These are phyloP conservation scores for Dicaeum eximium DNA, from an alignment of 2,113 vertebrate species.

Conservation along the genomic window DNA sequence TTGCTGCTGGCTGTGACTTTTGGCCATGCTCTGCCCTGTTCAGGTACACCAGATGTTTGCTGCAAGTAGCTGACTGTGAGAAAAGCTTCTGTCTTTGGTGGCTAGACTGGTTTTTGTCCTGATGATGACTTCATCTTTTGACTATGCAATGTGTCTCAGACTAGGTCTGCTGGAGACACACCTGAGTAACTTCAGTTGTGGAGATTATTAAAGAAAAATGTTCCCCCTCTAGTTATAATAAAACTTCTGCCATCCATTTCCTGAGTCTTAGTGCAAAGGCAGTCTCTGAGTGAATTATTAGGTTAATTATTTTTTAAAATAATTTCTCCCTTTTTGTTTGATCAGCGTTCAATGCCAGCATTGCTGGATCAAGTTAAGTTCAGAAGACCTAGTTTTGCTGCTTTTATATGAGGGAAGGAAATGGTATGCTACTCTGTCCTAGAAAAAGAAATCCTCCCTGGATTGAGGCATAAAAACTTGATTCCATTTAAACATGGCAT, in stretches of 20 bases:
- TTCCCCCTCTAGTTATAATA: slow-evolving; percentile 53
- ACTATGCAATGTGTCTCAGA: slow-evolving; percentile 26
- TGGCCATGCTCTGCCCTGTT: background rate
- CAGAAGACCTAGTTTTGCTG: slow-evolving; percentile 25
- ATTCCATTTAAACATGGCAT: background rate
- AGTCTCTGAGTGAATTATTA: background rate
- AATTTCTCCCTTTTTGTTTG: background rate
- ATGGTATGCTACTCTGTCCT: background rate
- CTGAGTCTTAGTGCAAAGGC: background rate
- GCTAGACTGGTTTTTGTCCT: slow-evolving; percentile 10
- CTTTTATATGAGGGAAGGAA: slow-evolving; percentile 30
- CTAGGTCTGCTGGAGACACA: slow-evolving; percentile 27
- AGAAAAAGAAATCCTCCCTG: slow-evolving; percentile 52
- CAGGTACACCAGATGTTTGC: background rate
- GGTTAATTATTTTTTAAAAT: background rate
- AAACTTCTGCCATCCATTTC: background rate
- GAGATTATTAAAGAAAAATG: slow-evolving; percentile 38
- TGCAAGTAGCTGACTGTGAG: background rate
- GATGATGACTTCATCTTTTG: slow-evolving; percentile 17
- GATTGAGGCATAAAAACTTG: background rate
- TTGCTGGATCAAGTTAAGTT: background rate
- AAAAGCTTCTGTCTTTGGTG: background rate
- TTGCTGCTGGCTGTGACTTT: background rate
- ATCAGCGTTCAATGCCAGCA: background rate
- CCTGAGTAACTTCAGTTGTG: slow-evolving; percentile 48